These are phyloP conservation scores for Trichopria drosophilae DNA, from an alignment of 2,888 invertebrate species.

Conservation along the genomic window DNA sequence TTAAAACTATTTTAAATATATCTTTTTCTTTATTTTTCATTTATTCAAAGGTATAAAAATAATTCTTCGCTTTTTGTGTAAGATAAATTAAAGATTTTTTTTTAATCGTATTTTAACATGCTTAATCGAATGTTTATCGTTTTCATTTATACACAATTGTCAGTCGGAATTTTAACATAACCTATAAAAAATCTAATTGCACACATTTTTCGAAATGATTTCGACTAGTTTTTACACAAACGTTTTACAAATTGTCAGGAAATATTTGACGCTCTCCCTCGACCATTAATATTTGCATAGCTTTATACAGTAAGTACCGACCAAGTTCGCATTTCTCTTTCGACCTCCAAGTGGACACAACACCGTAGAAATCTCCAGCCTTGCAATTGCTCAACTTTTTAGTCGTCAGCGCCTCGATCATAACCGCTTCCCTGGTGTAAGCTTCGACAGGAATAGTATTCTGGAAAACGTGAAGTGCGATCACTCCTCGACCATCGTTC, in stretches of 20 bases:
- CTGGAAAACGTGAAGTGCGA: conserved; percentile 88
- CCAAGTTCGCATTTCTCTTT: conserved; percentile 76
- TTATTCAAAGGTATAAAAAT: too few relatives aligned
- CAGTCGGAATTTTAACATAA: too few relatives aligned
- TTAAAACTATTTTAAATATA: too few relatives aligned
- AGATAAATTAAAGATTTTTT: too few relatives aligned
- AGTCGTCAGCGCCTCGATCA: conserved; percentile 85
- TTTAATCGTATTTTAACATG: too few relatives aligned
- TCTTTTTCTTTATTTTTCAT: too few relatives aligned
- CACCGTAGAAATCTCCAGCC: conserved; percentile 82
- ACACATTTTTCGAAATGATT: too few relatives aligned
- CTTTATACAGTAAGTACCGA: conserved; percentile 76
- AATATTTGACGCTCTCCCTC: conserved; percentile 89
- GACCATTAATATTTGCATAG: conserved; percentile 79
- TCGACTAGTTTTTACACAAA: too few relatives aligned
- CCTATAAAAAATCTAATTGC: too few relatives aligned
- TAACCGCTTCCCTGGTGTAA: conserved; percentile 89
- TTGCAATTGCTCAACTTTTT: conserved; percentile 77
- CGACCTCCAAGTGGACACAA: conserved; percentile 72
- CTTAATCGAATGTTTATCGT: too few relatives aligned
- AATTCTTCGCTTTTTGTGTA: too few relatives aligned
- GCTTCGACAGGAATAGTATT: conserved; percentile 91
- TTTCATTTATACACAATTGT: too few relatives aligned
- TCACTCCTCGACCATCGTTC: conserved; percentile 79
- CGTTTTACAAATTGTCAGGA: conserved; percentile 62